A percentile compares a stretch with the other conserved stretches of the same genome.
Evolutionary conservation across 2,888 invertebrate genomes (phyloP).

Genomic region (Nemurella pictetii): DNA sequence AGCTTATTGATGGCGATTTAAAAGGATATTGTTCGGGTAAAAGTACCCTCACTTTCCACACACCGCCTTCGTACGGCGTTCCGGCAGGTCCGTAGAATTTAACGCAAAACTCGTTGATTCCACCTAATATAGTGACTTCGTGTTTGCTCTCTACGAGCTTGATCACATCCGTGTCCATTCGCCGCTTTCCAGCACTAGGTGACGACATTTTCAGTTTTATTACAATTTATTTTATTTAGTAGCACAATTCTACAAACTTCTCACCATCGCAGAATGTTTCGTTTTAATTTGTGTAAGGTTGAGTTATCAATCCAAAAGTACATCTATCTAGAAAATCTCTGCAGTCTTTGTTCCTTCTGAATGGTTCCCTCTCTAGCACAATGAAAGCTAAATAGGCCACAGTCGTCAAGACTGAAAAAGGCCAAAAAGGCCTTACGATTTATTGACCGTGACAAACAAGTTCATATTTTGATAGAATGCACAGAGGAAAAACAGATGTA

Average conservation of each 20-base stretch:
- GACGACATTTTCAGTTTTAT: constrained; percentile 59
- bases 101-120: constrained; percentile 66
- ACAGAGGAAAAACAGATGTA: not conserved
- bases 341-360: not conserved
- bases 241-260: not conserved
- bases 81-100: constrained; percentile 64
- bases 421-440: not conserved
- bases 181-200: constrained; percentile 64
- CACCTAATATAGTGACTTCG: constrained; percentile 64
- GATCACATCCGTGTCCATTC: constrained; percentile 68
- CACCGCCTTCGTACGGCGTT: constrained; percentile 67
- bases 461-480: not conserved
- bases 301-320: not conserved
- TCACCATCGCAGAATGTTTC: not conserved
- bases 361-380: not conserved
- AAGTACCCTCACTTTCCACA: constrained; percentile 67
- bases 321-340: not conserved
- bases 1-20: constrained; percentile 69
- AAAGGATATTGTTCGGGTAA: constrained; percentile 69
- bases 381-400: not conserved
- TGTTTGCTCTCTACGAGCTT: constrained; percentile 68
- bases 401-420: not conserved
- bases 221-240: not conserved
- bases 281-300: not conserved
- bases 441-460: not conserved